phyloP scores from a whole-genome alignment of 2,797 vertebrate genomes.

The Sebastes elongatus region DNA sequence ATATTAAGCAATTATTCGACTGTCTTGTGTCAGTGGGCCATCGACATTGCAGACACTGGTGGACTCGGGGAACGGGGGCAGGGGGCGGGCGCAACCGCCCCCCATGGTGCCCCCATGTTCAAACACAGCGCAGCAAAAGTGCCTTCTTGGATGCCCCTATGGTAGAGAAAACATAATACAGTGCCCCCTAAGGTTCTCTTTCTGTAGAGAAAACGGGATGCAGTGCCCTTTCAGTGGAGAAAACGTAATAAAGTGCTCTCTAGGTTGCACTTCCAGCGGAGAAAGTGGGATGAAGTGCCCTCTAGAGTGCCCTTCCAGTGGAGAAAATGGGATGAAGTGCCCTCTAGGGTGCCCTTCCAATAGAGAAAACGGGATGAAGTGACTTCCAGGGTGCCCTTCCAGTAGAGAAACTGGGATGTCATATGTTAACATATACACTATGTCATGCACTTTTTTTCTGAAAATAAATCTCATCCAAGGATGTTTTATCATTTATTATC shows the following conservation, averaged over 20 bases:
- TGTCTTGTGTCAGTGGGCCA: not conserved
- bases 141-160: not conserved
- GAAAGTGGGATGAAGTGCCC: accelerated
- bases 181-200: not conserved
- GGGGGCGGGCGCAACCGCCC: too few species aligned
- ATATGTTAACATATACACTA: not conserved
- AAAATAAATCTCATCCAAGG: not conserved
- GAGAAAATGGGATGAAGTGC: too few species aligned
- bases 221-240: not conserved
- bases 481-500: not conserved
- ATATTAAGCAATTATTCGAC: not conserved
- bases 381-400: too few species aligned
- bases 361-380: too few species aligned
- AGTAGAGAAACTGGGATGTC: too few species aligned
- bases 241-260: not conserved
- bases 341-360: too few species aligned
- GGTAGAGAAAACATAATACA: not conserved
- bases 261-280: too few species aligned
- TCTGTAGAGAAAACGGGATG: not conserved
- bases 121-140: not conserved
- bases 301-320: too few species aligned
- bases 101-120: not conserved
- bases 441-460: not conserved
- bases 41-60: not conserved
- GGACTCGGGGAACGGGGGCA: not conserved